Percentiles rank a stretch among this genome's conserved stretches.
phyloP scores from a whole-genome alignment of 2,113 vertebrate genomes.

The Nymphicus hollandicus region DNA sequence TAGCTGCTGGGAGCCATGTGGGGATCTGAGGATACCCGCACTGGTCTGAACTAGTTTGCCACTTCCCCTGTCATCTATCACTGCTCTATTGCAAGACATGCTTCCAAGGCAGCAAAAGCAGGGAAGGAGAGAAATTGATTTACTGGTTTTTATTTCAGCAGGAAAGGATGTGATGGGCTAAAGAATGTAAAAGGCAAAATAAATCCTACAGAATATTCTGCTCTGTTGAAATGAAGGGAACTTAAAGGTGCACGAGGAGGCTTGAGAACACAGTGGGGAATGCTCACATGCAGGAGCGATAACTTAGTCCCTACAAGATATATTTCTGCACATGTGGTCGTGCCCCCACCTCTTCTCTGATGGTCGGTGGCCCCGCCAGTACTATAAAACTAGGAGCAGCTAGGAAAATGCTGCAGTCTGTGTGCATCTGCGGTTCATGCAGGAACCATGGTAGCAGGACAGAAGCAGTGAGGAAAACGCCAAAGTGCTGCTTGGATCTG shows the following conservation, averaged over 20 bases:
- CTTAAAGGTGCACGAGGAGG: not conserved
- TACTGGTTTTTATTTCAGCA: not conserved
- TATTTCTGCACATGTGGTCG: not conserved
- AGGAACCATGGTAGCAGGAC: not conserved
- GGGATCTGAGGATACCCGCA: not conserved
- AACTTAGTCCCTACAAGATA: not conserved
- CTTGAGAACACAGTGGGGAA: not conserved
- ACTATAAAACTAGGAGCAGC: not conserved
- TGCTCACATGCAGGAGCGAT: fast-evolving
- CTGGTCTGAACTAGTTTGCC: slow-evolving; percentile 20
- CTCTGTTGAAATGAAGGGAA: not conserved
- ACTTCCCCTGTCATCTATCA: not conserved
- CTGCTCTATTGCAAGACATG: fast-evolving
- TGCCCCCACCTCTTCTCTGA: not conserved
- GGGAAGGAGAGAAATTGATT: not conserved
- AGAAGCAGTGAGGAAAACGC: not conserved
- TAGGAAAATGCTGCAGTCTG: not conserved
- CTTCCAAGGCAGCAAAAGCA: not conserved
- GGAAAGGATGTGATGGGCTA: not conserved
- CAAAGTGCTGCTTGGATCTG: not conserved
- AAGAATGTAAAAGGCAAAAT: not conserved
- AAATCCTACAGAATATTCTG: not conserved
- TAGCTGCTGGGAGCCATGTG: not conserved
- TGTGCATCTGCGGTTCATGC: fast-evolving
- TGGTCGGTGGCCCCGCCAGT: not conserved